A percentile compares a stretch with the other conserved stretches of the same genome.
phyloP scores from a whole-genome alignment of 2,888 invertebrate species.

The Enchytraeus crypticus region DNA sequence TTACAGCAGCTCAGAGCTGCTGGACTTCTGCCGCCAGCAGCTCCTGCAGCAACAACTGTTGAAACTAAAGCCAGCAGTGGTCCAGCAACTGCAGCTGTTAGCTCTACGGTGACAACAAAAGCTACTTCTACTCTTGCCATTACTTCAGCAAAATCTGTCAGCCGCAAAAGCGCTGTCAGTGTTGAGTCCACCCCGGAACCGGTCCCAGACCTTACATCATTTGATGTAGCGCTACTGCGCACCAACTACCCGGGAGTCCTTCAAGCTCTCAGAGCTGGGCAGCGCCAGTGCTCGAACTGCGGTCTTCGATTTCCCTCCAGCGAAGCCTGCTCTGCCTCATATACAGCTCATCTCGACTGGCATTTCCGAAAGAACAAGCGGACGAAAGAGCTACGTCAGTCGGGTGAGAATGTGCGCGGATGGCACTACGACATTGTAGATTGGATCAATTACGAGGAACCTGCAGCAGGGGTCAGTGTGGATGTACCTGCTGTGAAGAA shows the following conservation, averaged over 20 bases:
- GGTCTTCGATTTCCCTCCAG: conserved; percentile 77
- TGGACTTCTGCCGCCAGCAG: conserved; percentile 54
- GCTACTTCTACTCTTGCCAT: neutral
- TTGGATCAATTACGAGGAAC: neutral
- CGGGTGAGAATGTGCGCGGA: conserved; percentile 71
- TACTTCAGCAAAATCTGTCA: neutral
- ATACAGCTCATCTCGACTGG: conserved; percentile 91
- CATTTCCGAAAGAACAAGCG: conserved; percentile 85
- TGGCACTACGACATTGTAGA: conserved; percentile 72
- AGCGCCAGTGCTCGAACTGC: conserved; percentile 94
- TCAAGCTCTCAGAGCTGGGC: conserved; percentile 63
- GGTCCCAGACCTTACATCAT: conserved; percentile 38
- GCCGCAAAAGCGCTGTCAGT: too few relatives aligned
- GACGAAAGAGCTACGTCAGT: conserved; percentile 69
- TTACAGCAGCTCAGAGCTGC: conserved; percentile 76
- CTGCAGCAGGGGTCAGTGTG: too few relatives aligned
- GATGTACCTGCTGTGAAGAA: too few relatives aligned
- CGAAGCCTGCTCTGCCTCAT: conserved; percentile 56
- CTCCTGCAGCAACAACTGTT: neutral
- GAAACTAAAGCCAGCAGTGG: too few relatives aligned
- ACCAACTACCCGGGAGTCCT: conserved; percentile 68
- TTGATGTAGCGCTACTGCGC: conserved; percentile 26
- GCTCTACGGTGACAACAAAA: neutral
- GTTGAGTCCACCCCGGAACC: conserved; percentile 26
- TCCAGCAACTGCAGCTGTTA: neutral